Conservation (phyloP, 2,888 invertebrate genomes). For the Sinodicranocentrus sp. region DNA sequence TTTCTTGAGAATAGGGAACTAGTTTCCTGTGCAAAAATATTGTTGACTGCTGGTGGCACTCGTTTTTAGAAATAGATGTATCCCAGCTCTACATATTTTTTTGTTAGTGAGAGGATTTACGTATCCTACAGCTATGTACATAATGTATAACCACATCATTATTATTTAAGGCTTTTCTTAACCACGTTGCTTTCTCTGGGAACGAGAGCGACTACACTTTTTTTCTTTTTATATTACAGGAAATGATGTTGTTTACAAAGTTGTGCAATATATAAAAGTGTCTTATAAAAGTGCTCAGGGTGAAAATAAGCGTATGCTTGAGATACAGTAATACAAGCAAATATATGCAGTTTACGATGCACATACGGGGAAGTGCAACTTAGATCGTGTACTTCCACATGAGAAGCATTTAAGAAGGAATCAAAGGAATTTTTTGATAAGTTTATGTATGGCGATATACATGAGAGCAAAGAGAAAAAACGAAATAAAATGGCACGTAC, state of each 20-base stretch:
- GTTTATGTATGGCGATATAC: too few relatives aligned
- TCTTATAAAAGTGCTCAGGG: too few relatives aligned
- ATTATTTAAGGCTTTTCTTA: not conserved
- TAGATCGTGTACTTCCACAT: too few relatives aligned
- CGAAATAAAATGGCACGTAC: slow-evolving; percentile 21
- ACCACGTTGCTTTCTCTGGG: not conserved
- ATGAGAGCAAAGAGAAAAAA: too few relatives aligned
- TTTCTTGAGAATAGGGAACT: slow-evolving; percentile 9
- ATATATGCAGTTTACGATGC: slow-evolving; percentile 7
- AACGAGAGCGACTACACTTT: not conserved
- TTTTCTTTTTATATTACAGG: too few relatives aligned
- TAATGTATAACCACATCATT: slow-evolving; percentile 8
- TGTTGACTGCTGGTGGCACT: not conserved
- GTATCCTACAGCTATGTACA: not conserved
- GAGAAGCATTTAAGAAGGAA: slow-evolving; percentile 3
- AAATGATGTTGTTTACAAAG: too few relatives aligned
- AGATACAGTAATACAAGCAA: not conserved
- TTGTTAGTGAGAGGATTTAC: not conserved
- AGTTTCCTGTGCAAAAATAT: not conserved
- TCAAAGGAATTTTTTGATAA: slow-evolving; percentile 26
- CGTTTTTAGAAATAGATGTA: not conserved
- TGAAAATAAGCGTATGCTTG: too few relatives aligned
- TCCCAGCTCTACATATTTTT: not conserved
- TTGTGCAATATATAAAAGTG: too few relatives aligned
- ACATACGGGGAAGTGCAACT: too few relatives aligned